Base-by-base conservation (phyloP, 1,140 invertebrate genomes). In the Fopius arisanus region DNA sequence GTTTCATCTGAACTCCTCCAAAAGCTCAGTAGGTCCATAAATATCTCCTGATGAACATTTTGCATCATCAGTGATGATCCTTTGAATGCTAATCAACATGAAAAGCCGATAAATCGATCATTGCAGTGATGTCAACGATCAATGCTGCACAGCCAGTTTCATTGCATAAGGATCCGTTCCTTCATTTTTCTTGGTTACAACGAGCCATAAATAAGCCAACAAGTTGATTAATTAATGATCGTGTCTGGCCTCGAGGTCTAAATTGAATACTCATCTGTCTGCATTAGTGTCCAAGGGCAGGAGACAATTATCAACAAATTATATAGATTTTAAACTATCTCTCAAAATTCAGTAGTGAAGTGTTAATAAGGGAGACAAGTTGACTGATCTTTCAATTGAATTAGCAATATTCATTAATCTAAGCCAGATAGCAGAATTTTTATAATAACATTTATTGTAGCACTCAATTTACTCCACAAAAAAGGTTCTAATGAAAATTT, bases 161-260 rank as follows among this genome's bases (percentile, higher is more conserved):
- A 16, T 65, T 65, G 62, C 62, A 65, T 65, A 65, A 65, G 62
- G 62, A 29, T 65, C 54, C 43, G 16, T 5, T 59, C 54, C 1
- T 59, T 21, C 21, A 59, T 26, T 59, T 28, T 28, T 59, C 54
- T 59, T 26, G 54, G 6, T 9, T 59, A 26, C 43, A 21, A 67
- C 23, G 31, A 26, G 66, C 66, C 33, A 67, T 41, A 43, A 67
- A 67, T 59, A 59, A 59, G 21, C 23, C 23, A 59, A 9, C 5
- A 59, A 26, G 54, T 21, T 26, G 54, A 59, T 26, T 59, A 59
- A 59, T 59, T 59, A 28, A 59, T 28, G 54, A 26, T 59, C 54
- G 10, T 26, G 54, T 59, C 54, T 59, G 54, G 54, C 54, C 54
- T 59, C 23, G 54, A 59, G 54, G 19, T 26, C 54, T 59, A 19